phyloP scores from a whole-genome alignment of 2,113 vertebrate genomes.

The Tragulus kanchil region DNA sequence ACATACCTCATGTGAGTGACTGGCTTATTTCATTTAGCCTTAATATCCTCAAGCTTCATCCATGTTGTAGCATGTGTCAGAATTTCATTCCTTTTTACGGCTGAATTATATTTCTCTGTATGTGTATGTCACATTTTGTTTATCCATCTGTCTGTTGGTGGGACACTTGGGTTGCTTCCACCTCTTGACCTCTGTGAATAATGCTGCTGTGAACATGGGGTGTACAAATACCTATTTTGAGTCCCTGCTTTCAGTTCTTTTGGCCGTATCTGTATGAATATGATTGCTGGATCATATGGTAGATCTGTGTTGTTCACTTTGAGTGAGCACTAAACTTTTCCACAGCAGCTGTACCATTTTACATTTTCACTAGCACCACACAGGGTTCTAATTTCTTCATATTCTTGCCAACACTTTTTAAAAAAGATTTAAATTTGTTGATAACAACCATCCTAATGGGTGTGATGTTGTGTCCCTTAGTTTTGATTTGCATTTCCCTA shows the following conservation, averaged over 20 bases:
- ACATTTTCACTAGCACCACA: neutral
- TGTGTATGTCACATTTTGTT: neutral
- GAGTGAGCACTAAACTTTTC: neutral
- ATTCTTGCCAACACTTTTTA: neutral
- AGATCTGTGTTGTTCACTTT: neutral
- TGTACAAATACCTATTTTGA: neutral
- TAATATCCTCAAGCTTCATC: neutral
- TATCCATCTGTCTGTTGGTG: neutral
- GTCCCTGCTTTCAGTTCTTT: neutral
- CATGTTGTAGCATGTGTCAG: neutral
- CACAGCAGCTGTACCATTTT: neutral
- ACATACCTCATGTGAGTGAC: neutral
- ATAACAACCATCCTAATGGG: neutral
- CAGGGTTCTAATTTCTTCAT: neutral
- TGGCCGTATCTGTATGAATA: neutral
- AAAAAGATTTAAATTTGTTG: neutral
- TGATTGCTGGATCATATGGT: neutral
- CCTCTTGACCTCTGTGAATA: neutral
- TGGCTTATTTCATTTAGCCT: neutral
- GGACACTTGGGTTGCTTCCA: neutral
- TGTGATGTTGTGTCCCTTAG: neutral
- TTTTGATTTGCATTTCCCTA: neutral
- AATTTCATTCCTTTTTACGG: slow-evolving; percentile 37
- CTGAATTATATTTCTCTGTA: neutral
- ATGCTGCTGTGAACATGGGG: neutral